Evolutionary conservation across 2,888 invertebrate species (phyloP).

Genomic region (Rhagophthalmus giganteus): DNA sequence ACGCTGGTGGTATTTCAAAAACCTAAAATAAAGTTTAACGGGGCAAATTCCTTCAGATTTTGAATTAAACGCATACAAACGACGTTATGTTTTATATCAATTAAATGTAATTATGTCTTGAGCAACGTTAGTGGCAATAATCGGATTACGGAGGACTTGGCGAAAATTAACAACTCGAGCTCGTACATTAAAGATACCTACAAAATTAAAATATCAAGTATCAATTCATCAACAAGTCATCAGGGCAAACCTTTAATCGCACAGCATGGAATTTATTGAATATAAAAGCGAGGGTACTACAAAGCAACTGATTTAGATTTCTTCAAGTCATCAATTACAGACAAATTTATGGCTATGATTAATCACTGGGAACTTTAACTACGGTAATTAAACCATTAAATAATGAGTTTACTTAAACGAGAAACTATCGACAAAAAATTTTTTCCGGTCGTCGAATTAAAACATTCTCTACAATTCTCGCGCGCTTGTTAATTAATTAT

Average conservation of each 20-base stretch:
- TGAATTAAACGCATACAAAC: too few species aligned
- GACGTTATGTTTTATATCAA: too few species aligned
- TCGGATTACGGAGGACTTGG: too few species aligned
- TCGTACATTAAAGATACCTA: not conserved
- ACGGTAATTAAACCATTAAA: constrained; percentile 8
- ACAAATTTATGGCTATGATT: constrained; percentile 18
- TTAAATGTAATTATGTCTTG: too few species aligned
- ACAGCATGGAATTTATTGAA: constrained; percentile 18
- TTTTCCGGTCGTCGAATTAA: too few species aligned
- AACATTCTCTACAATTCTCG: not conserved
- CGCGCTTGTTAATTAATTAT: not conserved
- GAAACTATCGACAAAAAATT: not conserved
- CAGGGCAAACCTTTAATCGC: constrained; percentile 17
- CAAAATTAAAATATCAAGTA: constrained; percentile 15
- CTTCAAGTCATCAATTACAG: constrained; percentile 20
- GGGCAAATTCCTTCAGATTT: too few species aligned
- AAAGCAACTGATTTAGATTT: constrained; percentile 20
- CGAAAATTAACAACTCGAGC: too few species aligned
- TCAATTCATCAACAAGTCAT: constrained; percentile 19
- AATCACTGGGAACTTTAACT: constrained; percentile 11
- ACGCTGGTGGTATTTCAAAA: too few species aligned
- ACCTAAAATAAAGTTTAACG: too few species aligned
- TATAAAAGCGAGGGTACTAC: constrained; percentile 16
- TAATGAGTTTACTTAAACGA: constrained; percentile 1
- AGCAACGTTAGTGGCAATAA: too few species aligned